These are phyloP conservation scores for Altica lythri DNA, from an alignment of 2,888 invertebrate genomes.

Conservation along the genomic window DNA sequence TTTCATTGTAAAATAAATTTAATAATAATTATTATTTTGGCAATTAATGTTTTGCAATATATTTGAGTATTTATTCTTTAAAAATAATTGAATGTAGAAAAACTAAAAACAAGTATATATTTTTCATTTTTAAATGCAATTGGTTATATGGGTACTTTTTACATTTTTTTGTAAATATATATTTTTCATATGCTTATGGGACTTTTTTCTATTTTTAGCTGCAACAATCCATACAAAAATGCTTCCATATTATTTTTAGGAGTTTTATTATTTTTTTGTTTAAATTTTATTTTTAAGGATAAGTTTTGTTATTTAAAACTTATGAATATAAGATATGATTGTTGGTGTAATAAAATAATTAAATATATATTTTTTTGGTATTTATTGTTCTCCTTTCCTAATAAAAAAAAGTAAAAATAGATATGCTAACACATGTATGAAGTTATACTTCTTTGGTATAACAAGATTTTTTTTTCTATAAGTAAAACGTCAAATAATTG, in stretches of 20 bases:
- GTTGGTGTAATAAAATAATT: slow-evolving; percentile 58
- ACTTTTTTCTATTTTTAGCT: slow-evolving; percentile 47
- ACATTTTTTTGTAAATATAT: slow-evolving; percentile 46
- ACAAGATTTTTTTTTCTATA: no score
- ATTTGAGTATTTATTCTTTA: not conserved
- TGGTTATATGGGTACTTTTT: slow-evolving; percentile 50
- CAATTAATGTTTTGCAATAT: not conserved
- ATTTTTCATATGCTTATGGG: slow-evolving; percentile 51
- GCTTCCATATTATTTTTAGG: slow-evolving; percentile 50
- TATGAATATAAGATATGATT: slow-evolving; percentile 59
- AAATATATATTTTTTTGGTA: slow-evolving; percentile 31
- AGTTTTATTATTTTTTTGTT: slow-evolving; percentile 50
- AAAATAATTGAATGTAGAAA: slow-evolving; percentile 35
- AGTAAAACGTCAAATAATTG: no score
- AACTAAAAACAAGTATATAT: slow-evolving; percentile 37
- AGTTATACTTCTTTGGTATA: no score
- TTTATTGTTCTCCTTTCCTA: no score
- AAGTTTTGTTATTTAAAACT: slow-evolving; percentile 58
- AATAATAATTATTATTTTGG: slow-evolving; percentile 1
- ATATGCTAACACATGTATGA: no score
- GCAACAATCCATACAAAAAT: slow-evolving; percentile 52
- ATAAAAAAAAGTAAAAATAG: no score
- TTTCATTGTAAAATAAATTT: no score
- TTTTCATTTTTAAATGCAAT: slow-evolving; percentile 40
- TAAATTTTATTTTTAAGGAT: slow-evolving; percentile 56